Base-by-base conservation (phyloP, 1,140 invertebrate species). In the Metopolophium dirhodum region DNA sequence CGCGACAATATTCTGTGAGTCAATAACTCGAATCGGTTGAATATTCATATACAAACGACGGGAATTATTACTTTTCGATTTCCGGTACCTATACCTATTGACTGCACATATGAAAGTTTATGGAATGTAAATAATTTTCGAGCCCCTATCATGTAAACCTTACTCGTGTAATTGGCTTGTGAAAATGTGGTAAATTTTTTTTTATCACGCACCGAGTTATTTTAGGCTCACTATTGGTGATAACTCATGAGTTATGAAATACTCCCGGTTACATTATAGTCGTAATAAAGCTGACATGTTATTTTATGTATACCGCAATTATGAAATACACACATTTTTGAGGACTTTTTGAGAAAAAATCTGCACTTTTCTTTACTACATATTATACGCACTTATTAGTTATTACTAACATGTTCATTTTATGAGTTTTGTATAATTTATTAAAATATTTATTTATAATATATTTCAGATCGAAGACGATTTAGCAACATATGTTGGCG, bases 401-500 rank as follows among this genome's bases (percentile, higher is more conserved):
- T 61, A n/a, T 3, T 61, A 90, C 35, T 26, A 7, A 26, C 9
- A 41, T 61, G 7, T 51, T 61, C 30, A 61, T 57, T 90, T 61
- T 23, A 45, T 41, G 35, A 30, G 54, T 61, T 41, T 61, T 20
- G 6, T 57, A 41, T 7, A 7, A 18, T 37, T 89, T 54, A 20
- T 57, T 54, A 30, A 47, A 37, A 90, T 57, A 45, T 54, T 54
- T n/a, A 68, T 23, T 61, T 23, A 41, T 68, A 41, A 61, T 45
- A 26, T 93, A n/a, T 93, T 93, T 86, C 77, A 93, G 91, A 93
- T 93, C 57, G 82, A 93, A 85, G 30, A 93, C 82, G 23, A 93
- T 93, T 93, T 93, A 93, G 91, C 91, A 86, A 93, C 91, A 93
- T n/a, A 93, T 93, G 91, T 93, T 93, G 91, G 91, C 82, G 77